Evolutionary conservation across 2,113 vertebrate genomes (phyloP).

Genomic region (Leiothrix lutea): DNA sequence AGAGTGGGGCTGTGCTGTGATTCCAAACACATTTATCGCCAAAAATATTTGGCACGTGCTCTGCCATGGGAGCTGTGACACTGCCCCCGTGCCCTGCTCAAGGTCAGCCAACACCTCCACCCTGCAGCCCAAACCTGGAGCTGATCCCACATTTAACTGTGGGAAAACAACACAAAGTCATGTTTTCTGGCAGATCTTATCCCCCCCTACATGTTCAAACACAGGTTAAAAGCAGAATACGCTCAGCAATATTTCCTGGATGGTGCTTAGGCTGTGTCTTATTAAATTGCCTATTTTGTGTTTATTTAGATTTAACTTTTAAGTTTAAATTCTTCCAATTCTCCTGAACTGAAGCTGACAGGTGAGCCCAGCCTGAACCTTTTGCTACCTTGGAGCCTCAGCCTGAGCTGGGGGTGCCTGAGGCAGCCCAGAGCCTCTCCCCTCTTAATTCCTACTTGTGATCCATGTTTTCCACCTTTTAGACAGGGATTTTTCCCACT

Average conservation of each 20-base stretch:
- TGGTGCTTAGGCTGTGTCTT: background rate
- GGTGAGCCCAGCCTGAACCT: background rate
- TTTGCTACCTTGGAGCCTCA: background rate
- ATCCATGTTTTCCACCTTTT: background rate
- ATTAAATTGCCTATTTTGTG: rapidly evolving
- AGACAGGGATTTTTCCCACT: background rate
- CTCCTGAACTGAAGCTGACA: background rate
- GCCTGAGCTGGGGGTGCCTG: background rate
- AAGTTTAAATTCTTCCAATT: background rate
- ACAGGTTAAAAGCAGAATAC: background rate
- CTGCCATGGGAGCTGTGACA: rapidly evolving
- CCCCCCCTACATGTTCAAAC: background rate
- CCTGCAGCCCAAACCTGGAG: background rate
- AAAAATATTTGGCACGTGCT: rapidly evolving
- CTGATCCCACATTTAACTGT: background rate
- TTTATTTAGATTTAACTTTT: background rate
- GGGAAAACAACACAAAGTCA: background rate
- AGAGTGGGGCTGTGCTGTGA: background rate
- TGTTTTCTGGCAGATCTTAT: background rate
- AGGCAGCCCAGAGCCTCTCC: background rate
- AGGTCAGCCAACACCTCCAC: background rate
- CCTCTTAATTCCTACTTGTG: background rate
- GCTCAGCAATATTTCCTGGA: background rate
- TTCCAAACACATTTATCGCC: background rate
- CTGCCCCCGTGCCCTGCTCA: background rate